phyloP scores from a whole-genome alignment of 2,888 invertebrate species.

The Xestia xanthographa region DNA sequence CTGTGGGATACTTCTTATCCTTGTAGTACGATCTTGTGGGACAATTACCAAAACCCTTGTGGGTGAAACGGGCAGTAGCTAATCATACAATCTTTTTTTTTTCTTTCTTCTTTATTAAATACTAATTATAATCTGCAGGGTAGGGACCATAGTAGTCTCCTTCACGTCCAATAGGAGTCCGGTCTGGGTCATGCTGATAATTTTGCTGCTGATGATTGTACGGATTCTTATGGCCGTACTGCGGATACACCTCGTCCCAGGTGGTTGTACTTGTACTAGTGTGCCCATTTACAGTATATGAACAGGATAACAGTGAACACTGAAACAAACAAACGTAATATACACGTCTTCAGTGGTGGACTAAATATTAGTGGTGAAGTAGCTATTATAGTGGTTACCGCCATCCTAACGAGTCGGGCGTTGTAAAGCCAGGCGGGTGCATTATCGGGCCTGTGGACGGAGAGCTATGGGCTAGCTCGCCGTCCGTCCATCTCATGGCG shows the following conservation, averaged over 20 bases:
- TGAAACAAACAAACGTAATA: slow-evolving; percentile 42
- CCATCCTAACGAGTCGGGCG: no score
- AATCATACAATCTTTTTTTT: neutral
- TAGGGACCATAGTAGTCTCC: neutral
- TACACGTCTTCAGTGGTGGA: no score
- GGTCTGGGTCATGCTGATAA: neutral
- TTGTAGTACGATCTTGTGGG: neutral
- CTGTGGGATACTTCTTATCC: no score
- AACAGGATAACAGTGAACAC: slow-evolving; percentile 69
- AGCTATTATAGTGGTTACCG: no score
- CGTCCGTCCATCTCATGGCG: no score
- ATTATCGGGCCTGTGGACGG: no score
- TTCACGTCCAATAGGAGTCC: neutral
- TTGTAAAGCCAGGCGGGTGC: no score
- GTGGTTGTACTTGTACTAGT: slow-evolving; percentile 11
- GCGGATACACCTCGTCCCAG: slow-evolving; percentile 66
- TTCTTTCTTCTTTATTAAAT: neutral
- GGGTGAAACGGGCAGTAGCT: neutral
- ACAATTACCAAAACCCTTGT: neutral
- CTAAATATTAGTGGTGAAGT: no score
- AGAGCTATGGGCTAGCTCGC: no score
- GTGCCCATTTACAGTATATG: slow-evolving; percentile 43
- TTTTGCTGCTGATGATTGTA: neutral
- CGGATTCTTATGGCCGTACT: slow-evolving; percentile 47
- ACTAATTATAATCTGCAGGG: neutral